Conservation (phyloP, 2,888 invertebrate genomes). For the Abscondita cerata region DNA sequence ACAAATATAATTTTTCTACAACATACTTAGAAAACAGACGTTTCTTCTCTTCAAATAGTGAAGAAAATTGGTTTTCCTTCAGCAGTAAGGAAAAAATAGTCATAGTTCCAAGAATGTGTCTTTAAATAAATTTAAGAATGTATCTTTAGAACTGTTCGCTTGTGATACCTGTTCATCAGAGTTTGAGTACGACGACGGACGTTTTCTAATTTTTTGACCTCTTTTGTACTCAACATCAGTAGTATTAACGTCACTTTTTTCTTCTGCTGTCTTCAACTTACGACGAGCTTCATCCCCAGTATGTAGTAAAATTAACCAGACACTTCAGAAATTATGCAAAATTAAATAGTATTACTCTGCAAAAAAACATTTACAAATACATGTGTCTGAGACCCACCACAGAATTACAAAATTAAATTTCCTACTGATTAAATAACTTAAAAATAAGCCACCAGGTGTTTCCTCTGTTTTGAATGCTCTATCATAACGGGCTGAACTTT, state of each 20-base stretch:
- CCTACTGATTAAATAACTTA: not conserved
- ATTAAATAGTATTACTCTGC: not conserved
- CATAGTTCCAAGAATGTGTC: no score
- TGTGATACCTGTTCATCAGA: not conserved
- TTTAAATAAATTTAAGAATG: no score
- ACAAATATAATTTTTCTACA: no score
- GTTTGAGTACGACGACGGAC: not conserved
- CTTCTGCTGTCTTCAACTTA: conserved; percentile 1
- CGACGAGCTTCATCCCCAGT: conserved; percentile 3
- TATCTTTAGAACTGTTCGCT: no score
- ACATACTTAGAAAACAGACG: no score
- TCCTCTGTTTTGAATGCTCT: no score
- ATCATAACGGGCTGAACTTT: not conserved
- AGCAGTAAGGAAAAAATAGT: no score
- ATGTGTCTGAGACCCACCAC: conserved; percentile 1
- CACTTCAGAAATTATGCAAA: conserved; percentile 6
- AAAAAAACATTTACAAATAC: not conserved
- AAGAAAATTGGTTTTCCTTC: no score
- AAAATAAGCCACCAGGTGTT: no score
- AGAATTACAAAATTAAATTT: not conserved
- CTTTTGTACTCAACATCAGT: conserved; percentile 4
- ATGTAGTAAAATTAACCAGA: conserved; percentile 1
- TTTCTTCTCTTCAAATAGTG: no score
- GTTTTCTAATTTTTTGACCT: conserved; percentile 2
- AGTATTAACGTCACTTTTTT: conserved; percentile 7